phyloP scores from a whole-genome alignment of 1,140 invertebrate genomes.

The Hyles vespertilio region DNA sequence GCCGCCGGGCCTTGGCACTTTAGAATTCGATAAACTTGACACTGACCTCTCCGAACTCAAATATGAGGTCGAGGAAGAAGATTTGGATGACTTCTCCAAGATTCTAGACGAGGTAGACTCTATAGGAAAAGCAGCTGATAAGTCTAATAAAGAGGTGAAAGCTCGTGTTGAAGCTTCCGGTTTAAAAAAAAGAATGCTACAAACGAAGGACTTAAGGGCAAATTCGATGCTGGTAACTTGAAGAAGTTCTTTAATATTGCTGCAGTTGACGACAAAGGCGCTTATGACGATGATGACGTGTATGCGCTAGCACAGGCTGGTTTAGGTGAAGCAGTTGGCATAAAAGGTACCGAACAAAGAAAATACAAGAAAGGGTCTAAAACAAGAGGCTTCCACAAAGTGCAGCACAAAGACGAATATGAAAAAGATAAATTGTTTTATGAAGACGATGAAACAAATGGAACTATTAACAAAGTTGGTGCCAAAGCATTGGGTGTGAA shows the following conservation, averaged over 20 bases:
- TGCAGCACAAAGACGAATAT: conserved; percentile 84
- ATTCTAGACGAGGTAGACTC: conserved; percentile 31
- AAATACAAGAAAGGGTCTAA: conserved; percentile 81
- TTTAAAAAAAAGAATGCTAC: conserved; percentile 53
- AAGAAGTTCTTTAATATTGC: conserved; percentile 62
- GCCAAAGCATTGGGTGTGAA: conserved; percentile 69
- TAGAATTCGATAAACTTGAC: conserved; percentile 47
- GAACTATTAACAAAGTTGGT: conserved; percentile 78
- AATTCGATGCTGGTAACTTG: conserved; percentile 58
- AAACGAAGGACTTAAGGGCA: conserved; percentile 68
- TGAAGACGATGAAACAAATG: conserved; percentile 79
- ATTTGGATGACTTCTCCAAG: conserved; percentile 54
- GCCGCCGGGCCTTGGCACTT: conserved; percentile 27
- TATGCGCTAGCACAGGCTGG: conserved; percentile 53
- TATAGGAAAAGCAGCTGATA: conserved; percentile 4
- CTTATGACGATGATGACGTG: conserved; percentile 54
- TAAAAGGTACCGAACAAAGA: conserved; percentile 60
- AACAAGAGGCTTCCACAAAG: conserved; percentile 81
- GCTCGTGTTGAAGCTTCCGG: conserved; percentile 30
- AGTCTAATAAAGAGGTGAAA: conserved; percentile 21
- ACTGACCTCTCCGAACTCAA: conserved; percentile 45
- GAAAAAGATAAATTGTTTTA: conserved; percentile 84
- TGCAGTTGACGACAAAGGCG: conserved; percentile 50
- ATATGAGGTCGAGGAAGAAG: conserved; percentile 48
- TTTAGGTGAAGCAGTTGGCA: conserved; percentile 53